These are phyloP conservation scores for Drosophila pseudotakahashii DNA, from an alignment of 2,888 invertebrate genomes.

Conservation along the genomic window DNA sequence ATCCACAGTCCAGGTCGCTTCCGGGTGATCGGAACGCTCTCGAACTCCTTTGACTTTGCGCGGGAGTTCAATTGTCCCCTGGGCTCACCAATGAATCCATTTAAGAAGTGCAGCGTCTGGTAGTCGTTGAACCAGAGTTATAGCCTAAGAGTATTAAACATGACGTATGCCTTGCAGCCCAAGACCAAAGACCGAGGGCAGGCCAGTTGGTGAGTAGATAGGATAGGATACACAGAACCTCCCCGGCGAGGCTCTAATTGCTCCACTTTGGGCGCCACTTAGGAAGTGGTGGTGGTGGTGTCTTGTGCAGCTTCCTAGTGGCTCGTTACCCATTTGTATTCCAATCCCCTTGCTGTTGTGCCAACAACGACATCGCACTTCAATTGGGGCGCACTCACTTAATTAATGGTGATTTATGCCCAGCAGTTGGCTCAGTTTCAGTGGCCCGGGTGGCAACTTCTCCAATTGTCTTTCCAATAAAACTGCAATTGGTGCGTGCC, in stretches of 20 bases:
- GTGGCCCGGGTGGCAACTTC: constrained; percentile 35
- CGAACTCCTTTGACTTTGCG: constrained; percentile 91
- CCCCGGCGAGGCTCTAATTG: constrained; percentile 31
- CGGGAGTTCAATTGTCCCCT: constrained; percentile 89
- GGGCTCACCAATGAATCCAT: constrained; percentile 92
- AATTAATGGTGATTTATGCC: constrained; percentile 77
- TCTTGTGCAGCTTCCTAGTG: constrained; percentile 21
- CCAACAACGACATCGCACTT: constrained; percentile 67
- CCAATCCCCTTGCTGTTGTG: constrained; percentile 44
- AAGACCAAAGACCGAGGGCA: constrained; percentile 30
- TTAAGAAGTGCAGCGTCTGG: constrained; percentile 91
- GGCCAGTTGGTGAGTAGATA: constrained; percentile 52
- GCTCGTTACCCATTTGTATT: constrained; percentile 17
- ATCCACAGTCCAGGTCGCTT: constrained; percentile 93
- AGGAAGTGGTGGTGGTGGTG: constrained; percentile 17
- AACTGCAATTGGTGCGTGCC: constrained; percentile 36
- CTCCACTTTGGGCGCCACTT: constrained; percentile 49
- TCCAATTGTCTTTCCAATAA: constrained; percentile 63
- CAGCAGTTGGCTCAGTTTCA: constrained; percentile 37
- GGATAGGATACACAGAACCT: background rate
- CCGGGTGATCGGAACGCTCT: constrained; percentile 91
- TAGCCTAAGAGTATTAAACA: constrained; percentile 61
- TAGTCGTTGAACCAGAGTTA: constrained; percentile 71
- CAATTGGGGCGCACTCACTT: constrained; percentile 57
- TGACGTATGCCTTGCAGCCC: constrained; percentile 39